These are phyloP conservation scores for Donacobius atricapilla DNA, from an alignment of 2,113 vertebrate genomes.

Conservation along the genomic window DNA sequence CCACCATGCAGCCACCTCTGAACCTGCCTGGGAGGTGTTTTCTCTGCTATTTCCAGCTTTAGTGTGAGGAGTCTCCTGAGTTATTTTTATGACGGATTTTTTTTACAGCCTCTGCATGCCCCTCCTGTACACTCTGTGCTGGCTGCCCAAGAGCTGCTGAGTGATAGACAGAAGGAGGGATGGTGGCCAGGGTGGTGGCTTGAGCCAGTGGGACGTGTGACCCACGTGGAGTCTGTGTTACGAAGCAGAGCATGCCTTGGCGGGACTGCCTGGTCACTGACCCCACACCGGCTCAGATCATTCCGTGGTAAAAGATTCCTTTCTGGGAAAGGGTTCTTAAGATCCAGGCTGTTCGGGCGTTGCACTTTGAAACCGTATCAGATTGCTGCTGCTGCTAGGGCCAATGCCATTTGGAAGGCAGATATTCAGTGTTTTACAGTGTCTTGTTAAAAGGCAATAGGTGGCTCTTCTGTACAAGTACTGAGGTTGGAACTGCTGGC, in stretches of 20 bases:
- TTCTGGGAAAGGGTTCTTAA: conserved; percentile 27
- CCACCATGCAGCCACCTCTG: background rate
- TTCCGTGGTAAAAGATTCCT: conserved; percentile 19
- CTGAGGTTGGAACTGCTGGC: background rate
- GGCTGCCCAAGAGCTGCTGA: background rate
- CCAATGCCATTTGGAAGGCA: background rate
- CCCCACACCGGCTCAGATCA: background rate
- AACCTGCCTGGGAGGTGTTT: conserved; percentile 12
- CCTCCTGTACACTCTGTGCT: conserved; percentile 38
- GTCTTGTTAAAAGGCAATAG: background rate
- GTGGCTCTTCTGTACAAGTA: background rate
- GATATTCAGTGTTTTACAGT: background rate
- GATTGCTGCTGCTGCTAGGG: background rate
- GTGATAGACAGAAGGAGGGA: conserved; percentile 28
- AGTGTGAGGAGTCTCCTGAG: conserved; percentile 31
- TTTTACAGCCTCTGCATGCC: background rate
- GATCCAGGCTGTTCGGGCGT: background rate
- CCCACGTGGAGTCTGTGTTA: conserved; percentile 40
- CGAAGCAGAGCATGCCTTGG: conserved; percentile 14
- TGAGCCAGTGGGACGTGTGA: conserved; percentile 64
- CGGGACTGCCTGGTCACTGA: background rate
- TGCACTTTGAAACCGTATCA: background rate
- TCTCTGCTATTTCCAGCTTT: conserved; percentile 60
- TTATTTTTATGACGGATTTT: conserved; percentile 28
- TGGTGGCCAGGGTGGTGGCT: background rate